Evolutionary conservation across 2,888 invertebrate genomes (phyloP).

Genomic region (Volucella bombylans): DNA sequence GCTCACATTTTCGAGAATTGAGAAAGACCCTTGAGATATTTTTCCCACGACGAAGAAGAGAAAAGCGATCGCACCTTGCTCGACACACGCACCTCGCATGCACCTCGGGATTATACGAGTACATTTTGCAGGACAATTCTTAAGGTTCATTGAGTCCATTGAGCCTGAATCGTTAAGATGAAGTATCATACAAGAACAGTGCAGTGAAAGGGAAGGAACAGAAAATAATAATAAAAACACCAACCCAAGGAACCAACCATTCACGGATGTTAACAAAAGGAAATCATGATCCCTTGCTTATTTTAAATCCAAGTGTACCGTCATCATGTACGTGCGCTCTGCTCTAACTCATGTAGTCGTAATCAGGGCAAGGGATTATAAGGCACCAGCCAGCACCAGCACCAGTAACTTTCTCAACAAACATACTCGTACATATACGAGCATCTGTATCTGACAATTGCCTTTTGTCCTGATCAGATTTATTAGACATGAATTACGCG

Average conservation of each 20-base stretch:
- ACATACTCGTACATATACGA: no score
- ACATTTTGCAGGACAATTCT: constrained; percentile 59
- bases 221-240: constrained; percentile 40
- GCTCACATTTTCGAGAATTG: not conserved
- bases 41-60: constrained; percentile 57
- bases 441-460: not conserved
- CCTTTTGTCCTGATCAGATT: constrained; percentile 55
- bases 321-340: constrained; percentile 34
- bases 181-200: constrained; percentile 29
- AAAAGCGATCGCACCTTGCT: constrained; percentile 66
- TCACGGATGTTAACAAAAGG: constrained; percentile 66
- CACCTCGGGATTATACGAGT: constrained; percentile 42
- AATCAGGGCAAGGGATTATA: constrained; percentile 33
- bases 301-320: constrained; percentile 13
- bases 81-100: constrained; percentile 71
- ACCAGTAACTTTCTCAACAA: constrained; percentile 19
- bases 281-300: constrained; percentile 55
- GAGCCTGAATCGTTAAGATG: constrained; percentile 30
- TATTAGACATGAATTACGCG: constrained; percentile 58
- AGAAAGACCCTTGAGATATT: constrained; percentile 17
- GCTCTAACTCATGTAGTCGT: constrained; percentile 31
- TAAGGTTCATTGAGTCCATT: constrained; percentile 67
- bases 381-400: constrained; percentile 13
- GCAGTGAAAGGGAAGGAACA: constrained; percentile 33
- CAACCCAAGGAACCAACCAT: constrained; percentile 62